Evolutionary conservation across 1,140 invertebrate species (phyloP).

Genomic region (Paraescarpia echinospica): DNA sequence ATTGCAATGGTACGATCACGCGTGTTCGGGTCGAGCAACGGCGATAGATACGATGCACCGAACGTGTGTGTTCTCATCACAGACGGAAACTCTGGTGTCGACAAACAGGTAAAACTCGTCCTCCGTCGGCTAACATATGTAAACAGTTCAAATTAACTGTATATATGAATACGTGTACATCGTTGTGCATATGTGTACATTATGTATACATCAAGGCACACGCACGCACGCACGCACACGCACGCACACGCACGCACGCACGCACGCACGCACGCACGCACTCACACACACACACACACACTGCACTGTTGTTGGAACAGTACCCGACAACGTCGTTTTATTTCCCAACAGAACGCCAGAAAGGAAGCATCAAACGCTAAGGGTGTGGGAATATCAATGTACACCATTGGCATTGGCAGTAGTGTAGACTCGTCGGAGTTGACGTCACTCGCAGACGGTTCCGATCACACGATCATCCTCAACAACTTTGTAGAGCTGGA

Average conservation of each 20-base stretch:
- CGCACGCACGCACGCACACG: no score
- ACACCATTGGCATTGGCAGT: slow-evolving; percentile 33
- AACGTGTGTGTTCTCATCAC: background rate
- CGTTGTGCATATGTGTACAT: no score
- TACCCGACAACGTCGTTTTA: background rate
- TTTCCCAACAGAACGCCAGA: background rate
- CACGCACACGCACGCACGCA: no score
- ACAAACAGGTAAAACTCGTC: background rate
- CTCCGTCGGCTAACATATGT: background rate
- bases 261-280: no score
- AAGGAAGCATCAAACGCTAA: background rate
- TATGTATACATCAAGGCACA: no score
- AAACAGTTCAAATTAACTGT: background rate
- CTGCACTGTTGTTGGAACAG: background rate
- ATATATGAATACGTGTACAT: background rate
- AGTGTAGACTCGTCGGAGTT: slow-evolving; percentile 33
- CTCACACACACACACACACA: no score
- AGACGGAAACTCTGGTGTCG: background rate
- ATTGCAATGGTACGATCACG: background rate
- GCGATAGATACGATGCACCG: background rate
- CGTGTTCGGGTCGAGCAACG: background rate
- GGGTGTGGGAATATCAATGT: slow-evolving; percentile 21
- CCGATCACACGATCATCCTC: background rate
- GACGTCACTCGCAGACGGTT: slow-evolving; percentile 29
- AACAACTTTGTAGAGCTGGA: background rate